These are phyloP conservation scores for Bettongia penicillata DNA, from an alignment of 2,113 vertebrate species.

Conservation along the genomic window DNA sequence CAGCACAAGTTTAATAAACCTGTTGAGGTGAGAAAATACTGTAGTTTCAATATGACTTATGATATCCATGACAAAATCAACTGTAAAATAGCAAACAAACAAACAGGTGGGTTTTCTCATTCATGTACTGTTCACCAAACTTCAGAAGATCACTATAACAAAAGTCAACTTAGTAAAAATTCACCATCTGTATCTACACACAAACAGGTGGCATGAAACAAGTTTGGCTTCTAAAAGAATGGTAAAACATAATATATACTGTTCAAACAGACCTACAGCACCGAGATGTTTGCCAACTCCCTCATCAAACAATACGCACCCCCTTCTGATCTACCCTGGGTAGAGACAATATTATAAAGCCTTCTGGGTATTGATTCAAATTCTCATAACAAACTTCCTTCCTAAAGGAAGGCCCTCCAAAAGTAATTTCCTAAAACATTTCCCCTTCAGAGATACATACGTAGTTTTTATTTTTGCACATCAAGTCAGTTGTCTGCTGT, in stretches of 20 bases:
- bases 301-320: not conserved
- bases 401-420: constrained; percentile 30
- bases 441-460: constrained; percentile 31
- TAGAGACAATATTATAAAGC: not conserved
- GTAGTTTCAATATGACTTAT: not conserved
- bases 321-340: constrained; percentile 24
- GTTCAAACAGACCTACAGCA: not conserved
- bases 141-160: constrained; percentile 3
- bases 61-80: not conserved
- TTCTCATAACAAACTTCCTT: constrained; percentile 29
- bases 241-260: not conserved
- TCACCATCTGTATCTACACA: constrained; percentile 43
- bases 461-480: constrained; percentile 45
- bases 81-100: constrained; percentile 1
- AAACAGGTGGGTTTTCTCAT: constrained; percentile 13
- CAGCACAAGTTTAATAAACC: constrained; percentile 8
- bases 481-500: constrained; percentile 29
- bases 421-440: constrained; percentile 37
- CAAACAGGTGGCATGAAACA: constrained; percentile 47
- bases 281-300: not conserved
- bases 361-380: not conserved
- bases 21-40: constrained; percentile 7
- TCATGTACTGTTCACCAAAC: not conserved
- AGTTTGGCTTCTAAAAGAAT: constrained; percentile 25
- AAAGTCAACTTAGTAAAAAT: constrained; percentile 42